A percentile compares a stretch with the other conserved stretches of the same genome.
phyloP scores from a whole-genome alignment of 1,140 invertebrate genomes.

The Stegodyphus mimosarum region DNA sequence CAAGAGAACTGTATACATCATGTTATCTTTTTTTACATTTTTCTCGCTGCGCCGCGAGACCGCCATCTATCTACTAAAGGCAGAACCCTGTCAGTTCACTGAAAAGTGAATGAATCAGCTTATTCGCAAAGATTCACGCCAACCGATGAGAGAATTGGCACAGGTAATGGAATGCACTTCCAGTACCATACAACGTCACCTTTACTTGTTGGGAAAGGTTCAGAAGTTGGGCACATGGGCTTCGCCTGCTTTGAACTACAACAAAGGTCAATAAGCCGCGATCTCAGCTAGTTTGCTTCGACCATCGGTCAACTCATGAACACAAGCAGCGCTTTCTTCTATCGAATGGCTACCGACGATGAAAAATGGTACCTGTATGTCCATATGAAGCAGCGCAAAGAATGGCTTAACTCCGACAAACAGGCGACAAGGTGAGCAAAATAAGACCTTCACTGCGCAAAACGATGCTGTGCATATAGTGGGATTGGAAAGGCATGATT shows the following conservation, averaged over 20 bases:
- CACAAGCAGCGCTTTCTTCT: slow-evolving; percentile 36
- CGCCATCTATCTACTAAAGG: no score
- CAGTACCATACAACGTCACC: slow-evolving; percentile 3
- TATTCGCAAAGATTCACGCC: no score
- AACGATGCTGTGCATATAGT: slow-evolving; percentile 45
- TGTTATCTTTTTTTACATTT: no score
- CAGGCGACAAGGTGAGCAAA: no score
- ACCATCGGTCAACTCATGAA: slow-evolving; percentile 7
- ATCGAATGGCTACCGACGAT: slow-evolving; percentile 33
- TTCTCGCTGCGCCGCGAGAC: no score
- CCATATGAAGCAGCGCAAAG: slow-evolving; percentile 36
- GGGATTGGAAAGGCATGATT: slow-evolving; percentile 50
- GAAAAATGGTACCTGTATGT: slow-evolving; percentile 45
- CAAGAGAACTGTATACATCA: no score
- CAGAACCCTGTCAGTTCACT: no score
- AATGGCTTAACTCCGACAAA: slow-evolving; percentile 39
- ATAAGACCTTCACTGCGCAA: neutral
- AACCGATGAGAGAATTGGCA: slow-evolving; percentile 37
- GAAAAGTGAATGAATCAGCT: no score
- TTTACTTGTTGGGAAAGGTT: slow-evolving; percentile 43
- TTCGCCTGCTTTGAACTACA: neutral
- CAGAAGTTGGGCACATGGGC: slow-evolving; percentile 18
- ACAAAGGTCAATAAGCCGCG: slow-evolving; percentile 30
- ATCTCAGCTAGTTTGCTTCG: slow-evolving; percentile 27
- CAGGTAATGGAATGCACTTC: slow-evolving; percentile 18